These are phyloP conservation scores for Lysandra coridon DNA, from an alignment of 2,888 invertebrate species.

Conservation along the genomic window DNA sequence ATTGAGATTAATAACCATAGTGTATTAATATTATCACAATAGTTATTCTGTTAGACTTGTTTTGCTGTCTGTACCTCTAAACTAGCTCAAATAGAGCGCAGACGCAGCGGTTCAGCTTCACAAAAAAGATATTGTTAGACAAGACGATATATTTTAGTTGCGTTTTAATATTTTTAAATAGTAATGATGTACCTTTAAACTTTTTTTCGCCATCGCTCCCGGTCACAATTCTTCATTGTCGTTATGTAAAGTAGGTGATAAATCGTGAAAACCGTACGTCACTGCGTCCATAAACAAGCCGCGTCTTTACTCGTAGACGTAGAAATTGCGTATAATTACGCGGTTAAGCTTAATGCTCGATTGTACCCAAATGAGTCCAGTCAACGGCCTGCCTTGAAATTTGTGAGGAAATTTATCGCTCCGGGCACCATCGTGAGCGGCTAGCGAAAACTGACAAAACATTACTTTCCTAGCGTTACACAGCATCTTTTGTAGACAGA, in stretches of 20 bases:
- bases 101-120: neutral
- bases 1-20: too few species aligned
- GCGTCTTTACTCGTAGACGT: constrained; percentile 26
- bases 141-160: neutral
- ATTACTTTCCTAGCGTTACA: constrained; percentile 31
- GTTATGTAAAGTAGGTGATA: constrained; percentile 20
- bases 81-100: constrained; percentile 1
- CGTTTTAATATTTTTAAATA: neutral
- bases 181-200: neutral
- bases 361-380: constrained; percentile 33
- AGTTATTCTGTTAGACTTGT: neutral
- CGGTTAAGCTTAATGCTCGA: constrained; percentile 19
- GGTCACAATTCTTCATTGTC: neutral
- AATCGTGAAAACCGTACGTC: neutral
- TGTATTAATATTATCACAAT: too few species aligned
- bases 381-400: constrained; percentile 40
- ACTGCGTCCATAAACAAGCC: constrained; percentile 16
- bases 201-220: neutral
- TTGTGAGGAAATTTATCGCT: constrained; percentile 42
- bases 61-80: neutral
- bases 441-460: constrained; percentile 42
- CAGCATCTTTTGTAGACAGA: neutral
- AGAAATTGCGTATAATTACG: constrained; percentile 29
- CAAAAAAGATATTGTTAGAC: neutral
- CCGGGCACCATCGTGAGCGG: constrained; percentile 40